Evolutionary conservation across 2,797 vertebrate species (phyloP).

Genomic region (Sebastes matsubarae): DNA sequence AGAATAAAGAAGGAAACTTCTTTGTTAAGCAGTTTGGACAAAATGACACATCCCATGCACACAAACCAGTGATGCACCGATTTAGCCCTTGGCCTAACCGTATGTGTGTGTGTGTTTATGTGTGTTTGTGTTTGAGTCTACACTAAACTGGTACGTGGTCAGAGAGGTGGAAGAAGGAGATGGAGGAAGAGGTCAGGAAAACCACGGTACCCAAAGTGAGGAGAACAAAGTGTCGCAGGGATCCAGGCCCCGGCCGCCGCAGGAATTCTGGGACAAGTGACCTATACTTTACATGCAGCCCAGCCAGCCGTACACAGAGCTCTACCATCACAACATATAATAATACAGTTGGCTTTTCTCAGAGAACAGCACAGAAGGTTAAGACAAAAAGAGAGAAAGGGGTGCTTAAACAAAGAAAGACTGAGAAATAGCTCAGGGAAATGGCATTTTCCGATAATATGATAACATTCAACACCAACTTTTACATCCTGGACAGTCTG

Average conservation of each 20-base stretch:
- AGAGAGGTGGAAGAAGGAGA: conserved; percentile 52
- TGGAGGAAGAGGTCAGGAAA: conserved; percentile 78
- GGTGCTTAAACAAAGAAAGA: conserved; percentile 13
- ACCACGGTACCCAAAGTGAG: conserved; percentile 67
- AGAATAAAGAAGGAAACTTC: conserved; percentile 25
- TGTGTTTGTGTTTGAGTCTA: conserved; percentile 22
- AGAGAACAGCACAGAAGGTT: conserved; percentile 31
- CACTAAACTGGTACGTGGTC: conserved; percentile 35
- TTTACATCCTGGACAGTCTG: conserved; percentile 25
- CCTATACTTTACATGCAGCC: conserved; percentile 78
- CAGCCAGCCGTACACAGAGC: conserved; percentile 57
- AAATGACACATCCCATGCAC: conserved; percentile 39
- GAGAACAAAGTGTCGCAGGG: conserved; percentile 77
- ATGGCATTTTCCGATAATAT: conserved; percentile 32
- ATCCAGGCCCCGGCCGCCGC: conserved; percentile 72
- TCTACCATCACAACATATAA: conserved; percentile 73
- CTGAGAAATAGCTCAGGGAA: neutral
- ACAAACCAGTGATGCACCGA: conserved; percentile 31
- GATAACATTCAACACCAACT: conserved; percentile 2
- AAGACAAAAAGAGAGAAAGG: conserved; percentile 29
- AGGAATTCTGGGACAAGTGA: conserved; percentile 82
- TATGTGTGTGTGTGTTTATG: neutral
- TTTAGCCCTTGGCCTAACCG: conserved; percentile 36
- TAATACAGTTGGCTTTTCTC: conserved; percentile 64
- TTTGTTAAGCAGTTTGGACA: conserved; percentile 30